Evolutionary conservation across 2,113 vertebrate genomes (phyloP).

Genomic region (Clarias batrachus): DNA sequence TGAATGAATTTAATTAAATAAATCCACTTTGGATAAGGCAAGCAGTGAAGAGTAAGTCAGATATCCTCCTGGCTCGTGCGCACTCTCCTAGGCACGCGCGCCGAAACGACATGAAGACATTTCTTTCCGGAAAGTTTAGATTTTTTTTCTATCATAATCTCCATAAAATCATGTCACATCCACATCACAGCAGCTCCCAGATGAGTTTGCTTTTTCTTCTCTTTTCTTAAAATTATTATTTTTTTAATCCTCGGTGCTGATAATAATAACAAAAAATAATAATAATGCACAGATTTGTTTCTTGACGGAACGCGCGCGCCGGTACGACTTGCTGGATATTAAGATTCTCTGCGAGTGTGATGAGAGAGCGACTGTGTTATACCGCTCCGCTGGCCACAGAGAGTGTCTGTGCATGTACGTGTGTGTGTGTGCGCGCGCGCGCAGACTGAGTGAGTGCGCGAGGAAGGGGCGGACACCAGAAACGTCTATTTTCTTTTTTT

Average conservation of each 20-base stretch:
- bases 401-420: not conserved
- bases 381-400: constrained; percentile 20
- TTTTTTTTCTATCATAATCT: not conserved
- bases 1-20: not conserved
- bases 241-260: not conserved
- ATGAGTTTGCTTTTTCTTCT: not conserved
- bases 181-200: not conserved
- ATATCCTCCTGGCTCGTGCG: constrained; percentile 19
- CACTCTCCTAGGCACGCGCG: not conserved
- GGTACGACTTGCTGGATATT: not conserved
- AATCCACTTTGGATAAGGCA: constrained; percentile 1
- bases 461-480: constrained; percentile 54
- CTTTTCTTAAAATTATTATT: too few relatives aligned
- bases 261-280: not conserved
- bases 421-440: constrained; percentile 69
- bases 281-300: not conserved
- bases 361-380: constrained; percentile 12
- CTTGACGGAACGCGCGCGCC: not conserved
- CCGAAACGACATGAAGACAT: constrained; percentile 8
- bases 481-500: constrained; percentile 24
- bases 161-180: constrained; percentile 12
- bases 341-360: not conserved
- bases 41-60: not conserved
- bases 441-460: constrained; percentile 61
- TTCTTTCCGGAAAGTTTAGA: constrained; percentile 10